Conservation (phyloP, 2,888 invertebrate species). For the Ennomos fuscantarius region DNA sequence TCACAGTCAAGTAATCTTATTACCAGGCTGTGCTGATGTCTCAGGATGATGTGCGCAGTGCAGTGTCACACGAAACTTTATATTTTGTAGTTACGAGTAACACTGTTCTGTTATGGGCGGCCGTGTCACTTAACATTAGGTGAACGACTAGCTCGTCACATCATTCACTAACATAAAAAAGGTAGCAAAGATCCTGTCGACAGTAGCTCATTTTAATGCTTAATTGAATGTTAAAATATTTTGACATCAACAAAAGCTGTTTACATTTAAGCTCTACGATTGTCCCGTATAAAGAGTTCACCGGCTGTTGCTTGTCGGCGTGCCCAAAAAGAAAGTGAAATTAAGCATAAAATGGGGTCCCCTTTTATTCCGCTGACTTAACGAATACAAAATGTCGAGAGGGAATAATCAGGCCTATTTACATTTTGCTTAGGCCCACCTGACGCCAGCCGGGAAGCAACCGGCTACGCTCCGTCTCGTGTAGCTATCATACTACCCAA, state of each 20-base stretch:
- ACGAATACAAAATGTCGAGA: slow-evolving; percentile 64
- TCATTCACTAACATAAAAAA: no score
- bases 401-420: slow-evolving; percentile 69
- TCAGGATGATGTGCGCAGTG: no score
- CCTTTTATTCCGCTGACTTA: slow-evolving; percentile 64
- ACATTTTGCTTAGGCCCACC: slow-evolving; percentile 72
- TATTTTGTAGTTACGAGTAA: no score
- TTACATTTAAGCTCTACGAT: slow-evolving; percentile 34
- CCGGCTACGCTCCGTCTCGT: slow-evolving; percentile 28
- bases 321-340: slow-evolving; percentile 48
- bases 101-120: no score
- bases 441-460: slow-evolving; percentile 53
- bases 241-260: slow-evolving; percentile 30
- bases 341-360: slow-evolving; percentile 55
- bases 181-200: background rate
- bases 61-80: no score
- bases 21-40: no score
- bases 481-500: slow-evolving; percentile 42
- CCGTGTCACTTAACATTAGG: no score
- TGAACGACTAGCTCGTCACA: no score
- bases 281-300: slow-evolving; percentile 38
- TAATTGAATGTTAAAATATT: slow-evolving; percentile 28
- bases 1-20: no score
- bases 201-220: slow-evolving; percentile 1
- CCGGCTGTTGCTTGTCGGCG: slow-evolving; percentile 36